phyloP scores from a whole-genome alignment of 2,797 vertebrate species.

The Macrochelys suwanniensis region DNA sequence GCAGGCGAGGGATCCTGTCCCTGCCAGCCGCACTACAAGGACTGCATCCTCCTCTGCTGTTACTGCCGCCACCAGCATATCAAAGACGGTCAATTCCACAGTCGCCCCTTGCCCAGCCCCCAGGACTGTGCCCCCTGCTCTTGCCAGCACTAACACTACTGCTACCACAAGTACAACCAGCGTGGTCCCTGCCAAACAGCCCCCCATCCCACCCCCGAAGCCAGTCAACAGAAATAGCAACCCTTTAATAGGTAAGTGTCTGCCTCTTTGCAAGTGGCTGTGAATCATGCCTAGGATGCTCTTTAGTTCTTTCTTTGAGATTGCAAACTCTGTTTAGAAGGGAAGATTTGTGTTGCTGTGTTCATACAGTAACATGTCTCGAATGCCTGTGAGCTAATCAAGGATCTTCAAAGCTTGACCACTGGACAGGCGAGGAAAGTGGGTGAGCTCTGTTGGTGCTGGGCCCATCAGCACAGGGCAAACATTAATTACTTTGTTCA shows the following conservation, averaged over 20 bases:
- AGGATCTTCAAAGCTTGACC: background rate
- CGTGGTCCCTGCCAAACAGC: conserved; percentile 86
- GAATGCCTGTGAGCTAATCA: background rate
- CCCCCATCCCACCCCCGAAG: conserved; percentile 94
- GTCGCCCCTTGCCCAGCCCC: conserved; percentile 76
- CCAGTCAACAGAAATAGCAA: conserved; percentile 92
- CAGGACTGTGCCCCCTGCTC: conserved; percentile 82
- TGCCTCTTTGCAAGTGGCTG: accelerated
- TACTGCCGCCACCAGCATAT: conserved; percentile 43
- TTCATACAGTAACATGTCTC: background rate
- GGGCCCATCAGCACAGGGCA: background rate
- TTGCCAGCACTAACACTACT: conserved; percentile 80
- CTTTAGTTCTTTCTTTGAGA: background rate
- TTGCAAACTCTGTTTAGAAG: background rate
- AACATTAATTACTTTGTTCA: background rate
- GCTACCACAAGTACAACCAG: conserved; percentile 68
- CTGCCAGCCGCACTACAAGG: conserved; percentile 78
- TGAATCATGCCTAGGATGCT: background rate
- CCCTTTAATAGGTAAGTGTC: conserved; percentile 90
- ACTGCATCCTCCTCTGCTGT: conserved; percentile 76
- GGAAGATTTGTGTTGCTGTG: background rate
- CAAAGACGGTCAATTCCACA: conserved; percentile 56
- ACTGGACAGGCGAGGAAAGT: background rate
- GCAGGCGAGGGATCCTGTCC: conserved; percentile 53
- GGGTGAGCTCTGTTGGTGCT: background rate